Base-by-base conservation (phyloP, 2,113 vertebrate genomes). In the Orientallactaga bullata region DNA sequence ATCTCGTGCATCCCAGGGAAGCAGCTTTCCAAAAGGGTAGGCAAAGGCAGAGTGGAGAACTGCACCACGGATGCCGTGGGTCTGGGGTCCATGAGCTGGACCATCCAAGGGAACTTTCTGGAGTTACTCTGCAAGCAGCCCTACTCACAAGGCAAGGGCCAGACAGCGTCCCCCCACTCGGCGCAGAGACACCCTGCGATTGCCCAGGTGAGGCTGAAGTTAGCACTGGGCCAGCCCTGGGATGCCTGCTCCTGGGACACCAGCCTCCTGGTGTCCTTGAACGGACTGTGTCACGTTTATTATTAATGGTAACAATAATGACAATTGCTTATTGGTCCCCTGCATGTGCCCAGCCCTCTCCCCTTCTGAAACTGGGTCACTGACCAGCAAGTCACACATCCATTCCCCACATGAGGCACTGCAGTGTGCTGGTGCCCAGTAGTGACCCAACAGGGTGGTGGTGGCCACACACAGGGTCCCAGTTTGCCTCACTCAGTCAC, bases 261-360 rank as follows among this genome's bases (percentile, higher is more conserved):
- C 2, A 4, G 76, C 42, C 5, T 3, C 16, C 39, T 85, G 65
- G 0, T 32, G 0, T 0, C 2, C 0, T 23, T 28, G 80, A 66
- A 66, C 0, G 0, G 66, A 37, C 35, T 5, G 1, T 2, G 91
- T 66, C 47, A 65, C 87, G 90, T 85, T 72, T 88, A 68, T 84
- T 85, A 94, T 82, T 85, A 90, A 88, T 39, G 37, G 86, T 30
- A 37, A 85, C 88, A 87, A 92, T 91, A 72, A 80, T 85, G 58
- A 84, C 60, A 85, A 72, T 63, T 92, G 85, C 78, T 55, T 87
- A 86, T 68, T 24, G 94, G 91, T 89, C 80, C 69, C n/a, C 37
- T 39, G 16, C 10, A 24, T 16, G 69, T 58, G 13, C 60, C 61
- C 1, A 0, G 39, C 47, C 18, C 35, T 35, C 88, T 23, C 8